Conservation (phyloP, 2,113 vertebrate species). For the Tiliqua scincoides region DNA sequence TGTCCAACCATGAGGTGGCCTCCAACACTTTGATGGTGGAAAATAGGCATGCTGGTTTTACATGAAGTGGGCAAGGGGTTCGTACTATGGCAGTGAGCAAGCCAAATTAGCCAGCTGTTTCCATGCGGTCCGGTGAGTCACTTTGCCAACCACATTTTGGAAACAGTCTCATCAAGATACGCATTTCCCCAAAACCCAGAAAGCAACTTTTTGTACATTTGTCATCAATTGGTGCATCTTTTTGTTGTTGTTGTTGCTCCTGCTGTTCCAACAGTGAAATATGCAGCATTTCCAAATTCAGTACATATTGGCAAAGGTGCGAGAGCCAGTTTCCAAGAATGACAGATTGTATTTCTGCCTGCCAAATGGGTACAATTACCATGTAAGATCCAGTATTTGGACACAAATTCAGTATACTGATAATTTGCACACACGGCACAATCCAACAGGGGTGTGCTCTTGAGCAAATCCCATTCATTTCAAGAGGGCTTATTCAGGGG, state of each 20-base stretch:
- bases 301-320: constrained; percentile 20
- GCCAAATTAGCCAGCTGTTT: background rate
- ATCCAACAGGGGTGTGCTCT: background rate
- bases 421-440: background rate
- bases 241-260: background rate
- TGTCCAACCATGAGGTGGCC: background rate
- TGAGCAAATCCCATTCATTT: background rate
- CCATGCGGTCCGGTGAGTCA: background rate
- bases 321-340: constrained; percentile 15
- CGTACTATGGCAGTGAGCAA: background rate
- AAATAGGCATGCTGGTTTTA: background rate
- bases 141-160: background rate
- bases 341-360: constrained; percentile 9
- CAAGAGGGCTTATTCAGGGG: background rate
- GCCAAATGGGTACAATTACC: constrained; percentile 23
- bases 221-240: constrained; percentile 4
- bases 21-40: background rate
- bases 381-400: background rate
- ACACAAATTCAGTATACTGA: background rate
- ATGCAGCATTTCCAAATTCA: constrained; percentile 14
- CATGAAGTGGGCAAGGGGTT: background rate
- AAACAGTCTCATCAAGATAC: background rate
- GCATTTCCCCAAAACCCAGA: background rate
- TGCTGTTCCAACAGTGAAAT: background rate
- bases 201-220: constrained; percentile 2